Base-by-base conservation (phyloP, 1,140 invertebrate genomes). In the Ephestia elutella region DNA sequence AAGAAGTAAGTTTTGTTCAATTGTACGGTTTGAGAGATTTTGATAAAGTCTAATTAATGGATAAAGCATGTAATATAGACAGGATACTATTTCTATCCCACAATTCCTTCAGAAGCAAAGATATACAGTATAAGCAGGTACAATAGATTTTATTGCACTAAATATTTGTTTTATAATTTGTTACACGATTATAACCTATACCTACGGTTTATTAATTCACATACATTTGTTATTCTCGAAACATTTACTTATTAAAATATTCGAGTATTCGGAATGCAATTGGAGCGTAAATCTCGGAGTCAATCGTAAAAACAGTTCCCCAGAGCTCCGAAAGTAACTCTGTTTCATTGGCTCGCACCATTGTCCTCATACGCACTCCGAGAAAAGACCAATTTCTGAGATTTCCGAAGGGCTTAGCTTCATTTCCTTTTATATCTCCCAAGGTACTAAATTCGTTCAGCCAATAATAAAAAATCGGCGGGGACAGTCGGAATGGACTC, bases 351-450 rank as follows among this genome's bases (percentile, higher is more conserved):
- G 67, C 73, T 62, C 63, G 57, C 65, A 66, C 73, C 75, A 77
- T 84, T 80, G 78, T 78, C 80, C 72, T 80, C 70, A 80, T 71
- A 81, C 78, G 79, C 78, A 75, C 78, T 74, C 65, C 54, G 67
- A 78, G 76, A 82, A 78, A 83, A 77, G 75, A 78, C 75, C 82
- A 85, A 85, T 83, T 82, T 82, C 80, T 74, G 68, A 82, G 80
- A 85, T 85, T 85, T 82, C 82, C 82, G 80, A 85, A 85, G 82
- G 82, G 82, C 80, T 82, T 85, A 82, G 78, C 75, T 85, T 85
- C 82, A 85, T 85, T 85, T 85, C 78, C 78, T 85, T 85, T 85
- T 85, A 85, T 82, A 78, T 75, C 82, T 85, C 82, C 80, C 80
- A 68, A 82, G 82, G 82, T 81, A 85, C 80, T 85, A 85, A 82